Base-by-base conservation (phyloP, 2,888 invertebrate species). In the Oscheius sp. region DNA sequence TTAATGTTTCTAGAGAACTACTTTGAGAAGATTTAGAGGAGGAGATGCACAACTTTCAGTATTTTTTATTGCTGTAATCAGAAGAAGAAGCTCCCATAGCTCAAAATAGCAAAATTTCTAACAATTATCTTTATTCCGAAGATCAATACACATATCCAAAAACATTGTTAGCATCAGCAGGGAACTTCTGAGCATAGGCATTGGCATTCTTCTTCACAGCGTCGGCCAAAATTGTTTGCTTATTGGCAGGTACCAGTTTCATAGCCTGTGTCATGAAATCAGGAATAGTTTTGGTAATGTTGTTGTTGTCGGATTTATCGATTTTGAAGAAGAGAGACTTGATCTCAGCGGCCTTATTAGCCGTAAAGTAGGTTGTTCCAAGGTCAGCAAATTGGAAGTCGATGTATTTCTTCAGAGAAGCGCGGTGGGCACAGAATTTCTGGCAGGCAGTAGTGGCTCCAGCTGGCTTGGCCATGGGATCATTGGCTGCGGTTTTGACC, bases 271-370 rank as follows among this genome's bases (percentile, higher is more conserved):
- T 12, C 21, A 61, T 41, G 21, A 23, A 61, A n/a, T 61, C 61
- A 7, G 5, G 16, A 18, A n/a, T 61, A 35, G 35, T 35, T 27
- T 66, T 49, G 5, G 46, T 66, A 49, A 66, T 49, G 49, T 66
- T 66, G 52, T 66, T 66, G 52, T 66, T 66, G 35, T 27, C 46
- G 2, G 27, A 25, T 16, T 46, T 66, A 12, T 66, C 66, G 18
- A 27, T 35, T 5, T n/a, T 66, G 49, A 49, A 66, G 52, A 52
- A 52, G 9, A 66, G 52, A 7, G 46, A 13, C 35, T 66, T 49
- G 27, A 66, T 16, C 49, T 49, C 52, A 3, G 29, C 49, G 16
- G 27, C 29, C 66, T 52, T 66, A 9, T 23, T 25, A 27, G 66
- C 52, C 2, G 52, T 27, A n/a, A 66, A 49, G 18, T 52, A 66